Evolutionary conservation across 2,888 invertebrate species (phyloP).

Genomic region (Oscheius sp.): DNA sequence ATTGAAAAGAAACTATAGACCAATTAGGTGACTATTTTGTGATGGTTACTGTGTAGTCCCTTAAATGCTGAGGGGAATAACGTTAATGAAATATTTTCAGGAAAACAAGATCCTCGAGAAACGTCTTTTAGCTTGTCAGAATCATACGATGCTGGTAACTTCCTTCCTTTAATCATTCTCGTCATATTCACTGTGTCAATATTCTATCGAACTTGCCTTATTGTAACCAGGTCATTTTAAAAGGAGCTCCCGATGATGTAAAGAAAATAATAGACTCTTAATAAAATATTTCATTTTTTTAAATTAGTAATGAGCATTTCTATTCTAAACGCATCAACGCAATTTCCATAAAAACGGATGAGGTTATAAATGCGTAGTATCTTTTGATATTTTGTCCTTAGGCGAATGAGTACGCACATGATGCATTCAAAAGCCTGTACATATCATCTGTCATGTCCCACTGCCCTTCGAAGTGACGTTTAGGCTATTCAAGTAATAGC

Average conservation of each 20-base stretch:
- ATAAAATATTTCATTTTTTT: no score
- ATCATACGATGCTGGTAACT: slow-evolving; percentile 75
- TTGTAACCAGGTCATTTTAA: slow-evolving; percentile 11
- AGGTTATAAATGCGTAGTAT: no score
- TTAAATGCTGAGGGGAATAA: background rate
- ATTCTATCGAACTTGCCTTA: slow-evolving; percentile 16
- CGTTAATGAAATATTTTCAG: slow-evolving; percentile 70
- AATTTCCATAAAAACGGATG: no score
- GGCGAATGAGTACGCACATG: slow-evolving; percentile 3
- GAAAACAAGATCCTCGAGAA: slow-evolving; percentile 76
- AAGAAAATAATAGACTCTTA: no score
- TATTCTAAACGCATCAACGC: no score
- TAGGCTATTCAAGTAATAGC: background rate
- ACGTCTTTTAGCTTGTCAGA: slow-evolving; percentile 75
- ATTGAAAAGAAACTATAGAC: no score
- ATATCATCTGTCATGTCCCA: slow-evolving; percentile 23
- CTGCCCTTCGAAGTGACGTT: slow-evolving; percentile 26
- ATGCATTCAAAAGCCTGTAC: slow-evolving; percentile 11
- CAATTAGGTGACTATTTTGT: slow-evolving; percentile 8
- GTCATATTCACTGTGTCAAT: slow-evolving; percentile 23
- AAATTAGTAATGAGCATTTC: no score
- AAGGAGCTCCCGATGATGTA: slow-evolving; percentile 27
- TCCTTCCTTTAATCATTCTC: slow-evolving; percentile 71
- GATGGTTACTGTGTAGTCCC: background rate
- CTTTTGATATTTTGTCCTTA: background rate